Evolutionary conservation across 2,888 invertebrate genomes (phyloP), one percentile per base, ranked within the genome.

Genomic region (Pseudococcus viburni): DNA sequence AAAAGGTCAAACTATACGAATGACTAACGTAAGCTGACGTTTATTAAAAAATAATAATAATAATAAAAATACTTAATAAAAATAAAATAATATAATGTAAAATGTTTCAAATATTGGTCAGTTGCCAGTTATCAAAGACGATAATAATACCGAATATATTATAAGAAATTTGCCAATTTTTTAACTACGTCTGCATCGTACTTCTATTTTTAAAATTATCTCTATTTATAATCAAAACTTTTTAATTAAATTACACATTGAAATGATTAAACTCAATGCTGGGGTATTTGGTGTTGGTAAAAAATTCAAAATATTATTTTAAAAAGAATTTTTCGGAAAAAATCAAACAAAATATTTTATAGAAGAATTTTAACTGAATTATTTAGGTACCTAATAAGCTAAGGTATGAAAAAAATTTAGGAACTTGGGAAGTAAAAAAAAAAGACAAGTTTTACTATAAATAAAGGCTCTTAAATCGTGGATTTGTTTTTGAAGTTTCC

Each of bases 111-210:
- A 86, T 33, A 86, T 86, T 86, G 86, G 86, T 86, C 46, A 68
- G 9, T 39, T 86, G 86, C 86, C 86, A 86, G 86, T 86, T 86
- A 86, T 86, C 86, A 86, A 86, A 86, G 86, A 86, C 68, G 39
- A 68, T 46, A 83, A 83, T 64, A 86, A 55, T 59, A 86, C 26
- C 42, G 86, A 86, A 86, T 86, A 68, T 86, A 68, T 86, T 64
- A 68, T 86, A 86, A 15, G 86, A 86, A 86, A 86, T 86, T 86
- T 86, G 86, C 86, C 86, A 86, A 86, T 86, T 86, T 68, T 86
- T 86, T 73, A 83, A 83, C 86, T 46, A 86, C 86, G 80, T 83
- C 80, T 83, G 19, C 86, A 68, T 68, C 33, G 86, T 19, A 46
- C 64, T 46, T 68, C 86, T 86, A 86, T 86, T 86, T 86, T 68